These are phyloP conservation scores for Drosophila biarmipes DNA, from an alignment of 1,140 invertebrate genomes.

Conservation along the genomic window DNA sequence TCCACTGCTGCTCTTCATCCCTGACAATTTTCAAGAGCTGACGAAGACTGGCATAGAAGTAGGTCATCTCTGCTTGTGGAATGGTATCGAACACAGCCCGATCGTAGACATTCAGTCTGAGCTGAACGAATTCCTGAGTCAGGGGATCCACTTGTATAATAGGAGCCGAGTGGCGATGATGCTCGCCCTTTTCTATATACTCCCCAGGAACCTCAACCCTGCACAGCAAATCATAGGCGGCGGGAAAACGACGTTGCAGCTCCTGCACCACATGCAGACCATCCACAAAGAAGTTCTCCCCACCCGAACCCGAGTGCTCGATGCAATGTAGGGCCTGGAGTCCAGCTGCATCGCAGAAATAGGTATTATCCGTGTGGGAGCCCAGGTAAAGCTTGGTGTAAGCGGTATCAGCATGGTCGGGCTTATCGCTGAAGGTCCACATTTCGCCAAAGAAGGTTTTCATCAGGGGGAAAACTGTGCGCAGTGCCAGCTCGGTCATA, in stretches of 20 bases:
- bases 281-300: constrained; percentile 89
- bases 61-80: constrained; percentile 84
- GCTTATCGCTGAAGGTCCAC: constrained; percentile 86
- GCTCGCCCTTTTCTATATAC: constrained; percentile 87
- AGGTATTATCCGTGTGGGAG: constrained; percentile 89
- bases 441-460: constrained; percentile 88
- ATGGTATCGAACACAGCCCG: constrained; percentile 87
- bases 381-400: constrained; percentile 87
- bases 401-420: constrained; percentile 88
- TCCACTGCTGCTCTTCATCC: constrained; percentile 85
- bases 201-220: constrained; percentile 87
- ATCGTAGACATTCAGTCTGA: constrained; percentile 90
- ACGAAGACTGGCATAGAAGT: constrained; percentile 88
- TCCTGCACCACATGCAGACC: constrained; percentile 88
- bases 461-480: constrained; percentile 85
- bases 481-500: constrained; percentile 79
- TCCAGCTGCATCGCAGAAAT: constrained; percentile 89
- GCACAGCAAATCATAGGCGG: constrained; percentile 86
- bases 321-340: constrained; percentile 90
- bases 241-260: constrained; percentile 85
- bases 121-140: constrained; percentile 85
- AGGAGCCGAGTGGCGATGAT: constrained; percentile 85
- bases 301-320: constrained; percentile 86
- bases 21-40: constrained; percentile 86
- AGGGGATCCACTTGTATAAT: constrained; percentile 85